Conservation (phyloP, 2,113 vertebrate species). For the Zootoca vivipara region DNA sequence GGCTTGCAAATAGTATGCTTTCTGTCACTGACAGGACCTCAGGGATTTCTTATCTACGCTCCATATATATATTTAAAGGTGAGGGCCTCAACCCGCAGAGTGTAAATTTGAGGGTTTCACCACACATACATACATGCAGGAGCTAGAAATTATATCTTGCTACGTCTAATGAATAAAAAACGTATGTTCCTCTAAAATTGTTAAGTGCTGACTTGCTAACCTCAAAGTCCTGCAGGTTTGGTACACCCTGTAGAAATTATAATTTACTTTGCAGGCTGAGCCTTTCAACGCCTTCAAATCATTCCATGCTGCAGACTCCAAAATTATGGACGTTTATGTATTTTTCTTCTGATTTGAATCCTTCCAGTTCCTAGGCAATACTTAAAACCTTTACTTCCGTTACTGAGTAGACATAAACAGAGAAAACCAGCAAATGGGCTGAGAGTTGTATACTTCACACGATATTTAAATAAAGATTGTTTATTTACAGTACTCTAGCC, state of each 20-base stretch:
- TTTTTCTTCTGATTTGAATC: not conserved
- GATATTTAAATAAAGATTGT: not conserved
- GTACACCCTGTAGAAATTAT: not conserved
- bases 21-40: not conserved
- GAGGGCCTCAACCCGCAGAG: not conserved
- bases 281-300: slow-evolving; percentile 2
- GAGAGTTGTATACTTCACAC: not conserved
- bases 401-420: not conserved
- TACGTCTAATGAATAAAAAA: slow-evolving; percentile 3
- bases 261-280: not conserved
- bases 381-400: not conserved
- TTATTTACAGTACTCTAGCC: not conserved
- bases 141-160: not conserved
- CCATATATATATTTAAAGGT: not conserved
- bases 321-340: slow-evolving; percentile 1
- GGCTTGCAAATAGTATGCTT: not conserved
- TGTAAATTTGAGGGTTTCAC: not conserved
- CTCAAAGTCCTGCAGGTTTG: not conserved
- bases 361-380: not conserved
- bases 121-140: not conserved
- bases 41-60: not conserved
- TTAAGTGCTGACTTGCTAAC: not conserved
- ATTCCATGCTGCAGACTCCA: not conserved
- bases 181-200: not conserved
- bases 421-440: not conserved